Base-by-base conservation (phyloP, 2,888 invertebrate genomes). In the Phoenoteleia sp. region DNA sequence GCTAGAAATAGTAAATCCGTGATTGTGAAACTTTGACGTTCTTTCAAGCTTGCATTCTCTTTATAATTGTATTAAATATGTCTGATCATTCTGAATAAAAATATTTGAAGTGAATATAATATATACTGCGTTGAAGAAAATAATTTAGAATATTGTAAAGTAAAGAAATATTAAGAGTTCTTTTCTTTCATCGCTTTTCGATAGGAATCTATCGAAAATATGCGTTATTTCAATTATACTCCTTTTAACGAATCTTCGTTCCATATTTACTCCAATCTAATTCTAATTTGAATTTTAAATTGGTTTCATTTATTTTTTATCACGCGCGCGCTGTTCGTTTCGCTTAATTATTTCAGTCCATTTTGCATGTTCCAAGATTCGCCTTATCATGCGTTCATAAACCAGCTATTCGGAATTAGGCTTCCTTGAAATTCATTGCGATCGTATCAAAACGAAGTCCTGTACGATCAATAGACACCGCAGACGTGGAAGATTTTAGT, bases 241-340 rank as follows among this genome's bases (percentile, higher is more conserved):
- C 15, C 33, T 29, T 56, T 56, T 56, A 71, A 56, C 27, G 42
- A 21, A 29, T 71, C 69, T 71, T 71, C 25, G 23, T 27, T 45
- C 27, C 36, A 47, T 49, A 60, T 72, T 72, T 72, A 72, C 25
- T 60, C 6, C 23, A 42, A n/a, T n/a, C 23, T 58, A 60, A 45
- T 60, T 33, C 45, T 47, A 47, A 72, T 72, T 72, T 72, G 72
- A 58, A 72, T 47, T 72, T 45, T 33, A 72, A 60, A 72, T 58
- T 72, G 49, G 33, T 60, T 72, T 47, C 58, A 60, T 72, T 60
- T 72, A 72, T 72, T 74, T 74, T 58, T 74, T 62, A 74, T 47
- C 76, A 64, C 76, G 76, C 25, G 33, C 29, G 29, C 47, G n/a
- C n/a, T 49, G 36, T 66, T 56, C 66, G 56, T 76, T 76, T 76